Evolutionary conservation across 2,113 vertebrate genomes (phyloP), one percentile per base, ranked within the genome.

Genomic region (Prochilodus magdalenae): DNA sequence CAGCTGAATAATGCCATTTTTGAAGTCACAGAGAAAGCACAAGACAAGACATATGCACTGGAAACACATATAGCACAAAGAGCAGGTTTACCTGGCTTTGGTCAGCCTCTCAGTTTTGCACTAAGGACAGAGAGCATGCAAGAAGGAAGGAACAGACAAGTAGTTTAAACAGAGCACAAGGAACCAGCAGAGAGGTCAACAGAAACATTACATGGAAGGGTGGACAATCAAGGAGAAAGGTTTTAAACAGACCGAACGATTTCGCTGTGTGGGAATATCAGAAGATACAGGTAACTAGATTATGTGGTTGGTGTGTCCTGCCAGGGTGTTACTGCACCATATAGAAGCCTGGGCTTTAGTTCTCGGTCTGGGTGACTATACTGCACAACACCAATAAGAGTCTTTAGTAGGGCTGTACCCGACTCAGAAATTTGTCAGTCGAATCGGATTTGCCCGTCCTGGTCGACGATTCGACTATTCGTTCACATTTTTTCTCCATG

Each of bases 81-180:
- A 24, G 49, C 12, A 5, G 29, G 75, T 92, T 98, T 99, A 99
- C 98, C 97, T 99, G 95, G 90, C 86, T 93, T 83, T 93, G 87
- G 92, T 94, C 91, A 96, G 95, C 91, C 94, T 92, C 92, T 99
- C 97, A 99, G 92, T 98, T 96, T 96, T 98, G 97, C 95, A 97
- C 97, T 98, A 97, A 82, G 89, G 92, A 95, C 92, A 94, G 92
- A 94, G 82, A 90, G 92, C 90, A 87, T 94, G 93, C 90, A 91
- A 91, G 89, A 88, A 88, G 89, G 88, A 93, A 88, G 93, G 87
- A 92, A 90, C 87, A 89, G 88, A 86, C 71, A 87, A 79, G 84
- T 69, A 89, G 88, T 94, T 95, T 95, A 95, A 92, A 90, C 92
- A 86, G 81, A 87, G 94, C 90, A 91, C 79, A 90, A 84, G 89